phyloP scores from a whole-genome alignment of 1,140 invertebrate species.

The Diprion similis region DNA sequence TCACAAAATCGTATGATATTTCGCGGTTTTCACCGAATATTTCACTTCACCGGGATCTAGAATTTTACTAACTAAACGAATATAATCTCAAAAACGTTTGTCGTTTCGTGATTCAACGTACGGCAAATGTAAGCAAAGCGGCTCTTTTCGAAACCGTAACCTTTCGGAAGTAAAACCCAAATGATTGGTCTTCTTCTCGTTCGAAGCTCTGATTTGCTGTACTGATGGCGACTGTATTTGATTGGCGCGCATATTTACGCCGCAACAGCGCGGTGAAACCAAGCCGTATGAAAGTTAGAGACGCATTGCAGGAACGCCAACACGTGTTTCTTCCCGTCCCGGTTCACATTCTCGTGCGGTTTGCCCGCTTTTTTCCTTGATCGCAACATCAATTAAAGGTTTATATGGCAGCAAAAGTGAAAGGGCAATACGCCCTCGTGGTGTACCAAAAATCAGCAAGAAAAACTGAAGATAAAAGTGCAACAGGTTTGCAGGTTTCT shows the following conservation, averaged over 20 bases:
- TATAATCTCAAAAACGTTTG: not conserved
- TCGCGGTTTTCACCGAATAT: not conserved
- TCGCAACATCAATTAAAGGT: too few relatives aligned
- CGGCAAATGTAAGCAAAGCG: not conserved
- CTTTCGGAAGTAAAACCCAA: not conserved
- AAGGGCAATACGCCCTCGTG: constrained; percentile 17
- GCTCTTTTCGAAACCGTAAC: not conserved
- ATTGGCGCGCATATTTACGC: not conserved
- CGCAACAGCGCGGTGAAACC: not conserved
- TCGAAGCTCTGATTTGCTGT: not conserved
- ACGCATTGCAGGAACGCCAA: not conserved
- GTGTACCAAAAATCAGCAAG: constrained; percentile 15
- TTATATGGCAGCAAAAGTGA: constrained; percentile 14
- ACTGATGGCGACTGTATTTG: not conserved
- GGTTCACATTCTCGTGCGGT: not conserved
- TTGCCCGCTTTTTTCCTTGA: not conserved
- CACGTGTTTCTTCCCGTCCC: not conserved
- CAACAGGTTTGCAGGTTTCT: not conserved
- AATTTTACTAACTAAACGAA: not conserved
- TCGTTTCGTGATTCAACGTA: not conserved
- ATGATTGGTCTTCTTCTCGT: not conserved
- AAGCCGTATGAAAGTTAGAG: not conserved
- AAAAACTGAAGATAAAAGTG: constrained; percentile 9
- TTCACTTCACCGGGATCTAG: not conserved
- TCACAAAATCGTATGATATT: not conserved